Conservation (phyloP, 2,888 invertebrate species). For the Notocelia uddmanniana region DNA sequence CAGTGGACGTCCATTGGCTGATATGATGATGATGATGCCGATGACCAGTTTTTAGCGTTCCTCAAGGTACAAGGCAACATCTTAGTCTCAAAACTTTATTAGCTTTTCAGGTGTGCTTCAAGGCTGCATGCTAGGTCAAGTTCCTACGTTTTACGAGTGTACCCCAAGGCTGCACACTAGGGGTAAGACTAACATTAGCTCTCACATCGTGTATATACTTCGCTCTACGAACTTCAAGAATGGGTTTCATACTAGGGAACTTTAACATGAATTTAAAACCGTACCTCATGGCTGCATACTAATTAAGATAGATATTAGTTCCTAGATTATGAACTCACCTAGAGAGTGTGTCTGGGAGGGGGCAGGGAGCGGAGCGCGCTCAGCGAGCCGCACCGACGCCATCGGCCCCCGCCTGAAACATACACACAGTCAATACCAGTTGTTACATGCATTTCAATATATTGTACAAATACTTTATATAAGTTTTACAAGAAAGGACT, state of each 20-base stretch:
- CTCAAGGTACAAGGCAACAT: too few species aligned
- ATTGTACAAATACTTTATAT: neutral
- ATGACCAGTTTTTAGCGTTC: too few species aligned
- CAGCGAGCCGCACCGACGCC: slow-evolving; percentile 79
- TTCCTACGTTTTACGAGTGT: neutral
- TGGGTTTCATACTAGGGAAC: too few species aligned
- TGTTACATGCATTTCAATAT: neutral
- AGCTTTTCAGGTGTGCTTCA: neutral
- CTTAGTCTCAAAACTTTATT: too few species aligned
- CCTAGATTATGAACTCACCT: slow-evolving; percentile 57
- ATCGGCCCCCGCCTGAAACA: slow-evolving; percentile 79
- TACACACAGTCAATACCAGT: neutral
- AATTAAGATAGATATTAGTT: neutral
- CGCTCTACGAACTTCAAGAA: too few species aligned
- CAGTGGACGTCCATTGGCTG: too few species aligned
- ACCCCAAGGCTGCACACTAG: neutral
- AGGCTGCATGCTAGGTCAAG: neutral
- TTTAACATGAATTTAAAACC: too few species aligned
- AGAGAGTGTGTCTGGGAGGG: slow-evolving; percentile 69
- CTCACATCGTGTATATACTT: too few species aligned
- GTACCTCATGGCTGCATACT: neutral
- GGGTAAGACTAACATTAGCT: too few species aligned
- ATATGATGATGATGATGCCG: too few species aligned
- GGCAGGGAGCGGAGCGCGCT: slow-evolving; percentile 79
- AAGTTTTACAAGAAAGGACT: too few species aligned